Evolutionary conservation across 1,140 invertebrate genomes (phyloP).

Genomic region (Thrips palmi): DNA sequence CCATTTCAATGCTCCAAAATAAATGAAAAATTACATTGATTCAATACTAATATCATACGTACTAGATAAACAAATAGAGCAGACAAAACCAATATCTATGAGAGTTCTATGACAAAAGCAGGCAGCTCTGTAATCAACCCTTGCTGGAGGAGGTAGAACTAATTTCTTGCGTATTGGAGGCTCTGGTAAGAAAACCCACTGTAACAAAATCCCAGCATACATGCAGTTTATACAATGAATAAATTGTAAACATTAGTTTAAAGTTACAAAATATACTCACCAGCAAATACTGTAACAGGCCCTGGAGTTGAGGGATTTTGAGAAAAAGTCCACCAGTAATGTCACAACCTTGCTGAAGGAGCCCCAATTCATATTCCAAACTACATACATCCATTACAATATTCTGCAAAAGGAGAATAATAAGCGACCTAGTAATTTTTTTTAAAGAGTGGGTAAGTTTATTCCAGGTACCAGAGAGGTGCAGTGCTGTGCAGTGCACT

Average conservation of each 20-base stretch:
- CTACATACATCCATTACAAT: constrained; percentile 87
- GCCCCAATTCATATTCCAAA: constrained; percentile 71
- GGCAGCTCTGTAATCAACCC: constrained; percentile 89
- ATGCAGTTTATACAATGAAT: background rate
- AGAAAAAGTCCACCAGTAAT: constrained; percentile 85
- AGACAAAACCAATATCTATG: constrained; percentile 91
- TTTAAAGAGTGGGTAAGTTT: background rate
- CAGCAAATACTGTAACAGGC: constrained; percentile 84
- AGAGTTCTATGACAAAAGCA: constrained; percentile 97
- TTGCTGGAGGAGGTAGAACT: constrained; percentile 70
- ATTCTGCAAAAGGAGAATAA: constrained; percentile 33
- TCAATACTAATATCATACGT: constrained; percentile 21
- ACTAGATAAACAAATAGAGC: constrained; percentile 94
- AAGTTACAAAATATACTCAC: constrained; percentile 27
- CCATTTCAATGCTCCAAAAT: constrained; percentile 11
- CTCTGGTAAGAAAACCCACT: constrained; percentile 90
- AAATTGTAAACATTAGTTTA: background rate
- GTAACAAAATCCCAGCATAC: constrained; percentile 19
- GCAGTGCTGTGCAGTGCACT: no score
- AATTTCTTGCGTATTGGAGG: constrained; percentile 58
- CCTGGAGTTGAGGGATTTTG: constrained; percentile 53
- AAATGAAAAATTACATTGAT: background rate
- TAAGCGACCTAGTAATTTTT: constrained; percentile 5
- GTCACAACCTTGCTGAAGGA: constrained; percentile 90
- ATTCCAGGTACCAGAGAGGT: background rate